Evolutionary conservation across 2,113 vertebrate genomes (phyloP).

Genomic region (Nestor notabilis): DNA sequence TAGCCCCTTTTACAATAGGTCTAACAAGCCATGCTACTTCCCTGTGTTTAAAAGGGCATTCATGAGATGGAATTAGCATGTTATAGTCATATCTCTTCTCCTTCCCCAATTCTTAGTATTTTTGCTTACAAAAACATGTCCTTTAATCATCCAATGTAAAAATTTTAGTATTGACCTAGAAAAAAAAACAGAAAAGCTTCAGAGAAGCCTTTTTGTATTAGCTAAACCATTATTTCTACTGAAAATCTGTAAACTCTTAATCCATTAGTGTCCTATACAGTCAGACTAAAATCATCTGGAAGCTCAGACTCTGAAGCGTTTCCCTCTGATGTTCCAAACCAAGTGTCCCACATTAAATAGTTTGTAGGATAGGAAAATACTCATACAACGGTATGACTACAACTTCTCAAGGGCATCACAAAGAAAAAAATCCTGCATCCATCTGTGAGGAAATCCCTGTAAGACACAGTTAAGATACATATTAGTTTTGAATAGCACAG

Average conservation of each 20-base stretch:
- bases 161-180: not conserved
- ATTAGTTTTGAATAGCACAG: slow-evolving; percentile 13
- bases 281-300: slow-evolving; percentile 1
- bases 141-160: not conserved
- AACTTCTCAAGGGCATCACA: not conserved
- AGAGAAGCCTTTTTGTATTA: not conserved
- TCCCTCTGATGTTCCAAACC: slow-evolving; percentile 21
- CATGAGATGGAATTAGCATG: not conserved
- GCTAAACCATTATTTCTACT: not conserved
- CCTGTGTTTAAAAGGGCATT: not conserved
- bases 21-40: not conserved
- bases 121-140: not conserved
- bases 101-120: not conserved
- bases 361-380: slow-evolving; percentile 33
- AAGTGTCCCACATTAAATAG: not conserved
- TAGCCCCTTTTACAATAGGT: not conserved
- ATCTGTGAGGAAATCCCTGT: slow-evolving; percentile 44
- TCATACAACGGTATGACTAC: not conserved
- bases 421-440: not conserved
- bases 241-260: slow-evolving; percentile 15
- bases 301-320: not conserved
- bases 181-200: not conserved
- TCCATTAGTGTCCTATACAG: not conserved
- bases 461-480: not conserved
- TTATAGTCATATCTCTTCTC: not conserved